phyloP scores from a whole-genome alignment of 53 echinoderm and acorn worm species.

The Holothuria leucospilota region DNA sequence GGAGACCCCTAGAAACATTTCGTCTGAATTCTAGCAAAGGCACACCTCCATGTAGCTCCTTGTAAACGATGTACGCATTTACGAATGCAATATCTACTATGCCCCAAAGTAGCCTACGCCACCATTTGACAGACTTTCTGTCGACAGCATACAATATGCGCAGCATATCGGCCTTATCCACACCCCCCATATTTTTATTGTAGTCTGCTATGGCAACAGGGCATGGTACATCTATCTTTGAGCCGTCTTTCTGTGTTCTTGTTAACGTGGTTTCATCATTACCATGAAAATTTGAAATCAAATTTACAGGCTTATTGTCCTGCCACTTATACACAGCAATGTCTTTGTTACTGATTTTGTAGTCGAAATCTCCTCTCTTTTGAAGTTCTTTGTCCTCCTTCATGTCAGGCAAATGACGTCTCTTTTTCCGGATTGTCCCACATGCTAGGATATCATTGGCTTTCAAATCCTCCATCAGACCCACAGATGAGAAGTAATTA shows the following conservation, averaged over 20 bases:
- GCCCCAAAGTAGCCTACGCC: conserved; percentile 1
- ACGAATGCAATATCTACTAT: not conserved
- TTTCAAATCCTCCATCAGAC: conserved; percentile 18
- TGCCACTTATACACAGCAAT: not conserved
- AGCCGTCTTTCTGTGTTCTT: not conserved
- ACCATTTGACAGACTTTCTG: conserved; percentile 17
- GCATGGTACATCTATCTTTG: not conserved
- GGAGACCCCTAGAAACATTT: not conserved
- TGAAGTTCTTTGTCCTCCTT: not conserved
- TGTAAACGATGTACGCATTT: not conserved
- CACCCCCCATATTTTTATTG: conserved; percentile 3
- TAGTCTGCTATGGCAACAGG: not conserved
- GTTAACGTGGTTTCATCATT: not conserved
- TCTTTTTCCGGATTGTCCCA: conserved; percentile 13
- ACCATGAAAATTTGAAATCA: conserved; percentile 1
- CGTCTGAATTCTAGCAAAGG: not conserved
- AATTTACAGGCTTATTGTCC: not conserved
- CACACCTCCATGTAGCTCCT: not conserved
- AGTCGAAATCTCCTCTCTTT: not conserved
- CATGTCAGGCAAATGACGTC: conserved; percentile 5
- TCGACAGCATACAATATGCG: not conserved
- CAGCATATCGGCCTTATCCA: not conserved
- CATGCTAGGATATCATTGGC: conserved; percentile 39
- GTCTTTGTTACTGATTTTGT: not conserved
- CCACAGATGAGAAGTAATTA: not conserved